A percentile compares a stretch with the other conserved stretches of the same genome.
These are phyloP conservation scores for Scaptomyza flava DNA, from an alignment of 2,888 invertebrate species.

Conservation along the genomic window DNA sequence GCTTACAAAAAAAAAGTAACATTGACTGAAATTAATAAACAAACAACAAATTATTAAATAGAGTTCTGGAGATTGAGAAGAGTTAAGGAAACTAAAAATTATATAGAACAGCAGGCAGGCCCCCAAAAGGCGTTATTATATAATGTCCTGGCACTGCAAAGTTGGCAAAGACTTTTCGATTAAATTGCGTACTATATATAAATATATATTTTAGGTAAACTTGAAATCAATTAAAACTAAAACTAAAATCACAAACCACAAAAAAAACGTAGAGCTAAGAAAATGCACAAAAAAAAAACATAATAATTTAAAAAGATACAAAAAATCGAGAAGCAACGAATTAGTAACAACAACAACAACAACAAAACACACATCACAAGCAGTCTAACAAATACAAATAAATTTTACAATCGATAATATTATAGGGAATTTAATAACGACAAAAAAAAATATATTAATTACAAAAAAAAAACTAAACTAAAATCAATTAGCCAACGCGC, in stretches of 20 bases:
- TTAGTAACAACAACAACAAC: conserved; percentile 40
- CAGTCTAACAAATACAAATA: conserved; percentile 29
- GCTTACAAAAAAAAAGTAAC: conserved; percentile 73
- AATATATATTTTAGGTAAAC: conserved; percentile 60
- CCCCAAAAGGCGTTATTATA: conserved; percentile 58
- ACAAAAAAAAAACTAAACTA: conserved; percentile 17
- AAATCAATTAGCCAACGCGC: conserved; percentile 65
- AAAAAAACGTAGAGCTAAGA: conserved; percentile 65
- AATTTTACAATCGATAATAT: conserved; percentile 44
- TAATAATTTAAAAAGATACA: conserved; percentile 2
- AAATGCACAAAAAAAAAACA: conserved; percentile 56
- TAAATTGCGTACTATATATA: conserved; percentile 57
- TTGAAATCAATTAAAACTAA: conserved; percentile 67
- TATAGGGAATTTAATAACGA: conserved; percentile 58
- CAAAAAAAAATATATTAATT: conserved; percentile 24
- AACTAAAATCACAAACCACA: conserved; percentile 26
- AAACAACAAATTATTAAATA: conserved; percentile 39
- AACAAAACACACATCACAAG: conserved; percentile 59
- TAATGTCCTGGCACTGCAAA: conserved; percentile 54
- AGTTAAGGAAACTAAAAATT: conserved; percentile 46
- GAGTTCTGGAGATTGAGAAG: conserved; percentile 40
- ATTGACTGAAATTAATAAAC: conserved; percentile 69
- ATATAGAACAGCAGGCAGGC: conserved; percentile 29
- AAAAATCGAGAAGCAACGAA: conserved; percentile 69
- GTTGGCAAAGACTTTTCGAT: conserved; percentile 69